phyloP scores from a whole-genome alignment of 2,113 vertebrate species.

The Mirounga angustirostris region DNA sequence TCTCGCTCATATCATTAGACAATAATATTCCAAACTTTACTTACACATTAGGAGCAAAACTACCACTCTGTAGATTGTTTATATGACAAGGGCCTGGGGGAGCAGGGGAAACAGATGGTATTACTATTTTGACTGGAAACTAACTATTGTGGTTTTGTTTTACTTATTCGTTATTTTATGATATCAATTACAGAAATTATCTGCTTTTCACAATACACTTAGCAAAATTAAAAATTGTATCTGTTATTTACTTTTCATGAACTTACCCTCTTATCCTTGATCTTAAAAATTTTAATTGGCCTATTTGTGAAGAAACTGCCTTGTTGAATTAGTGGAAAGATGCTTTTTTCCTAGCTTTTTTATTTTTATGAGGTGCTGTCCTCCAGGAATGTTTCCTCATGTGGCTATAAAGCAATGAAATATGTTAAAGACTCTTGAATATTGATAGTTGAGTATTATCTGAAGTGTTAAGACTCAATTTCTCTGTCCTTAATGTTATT shows the following conservation, averaged over 20 bases:
- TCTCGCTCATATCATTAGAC: background rate
- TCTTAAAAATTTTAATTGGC: slow-evolving; percentile 28
- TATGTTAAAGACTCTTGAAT: background rate
- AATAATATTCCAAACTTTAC: background rate
- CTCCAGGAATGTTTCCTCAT: background rate
- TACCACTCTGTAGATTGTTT: slow-evolving; percentile 4
- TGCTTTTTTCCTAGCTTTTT: slow-evolving; percentile 8
- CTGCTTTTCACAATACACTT: background rate
- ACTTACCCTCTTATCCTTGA: background rate
- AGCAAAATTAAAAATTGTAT: slow-evolving; percentile 21
- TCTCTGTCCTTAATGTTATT: background rate
- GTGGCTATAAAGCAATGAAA: background rate
- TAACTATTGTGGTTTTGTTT: slow-evolving; percentile 6
- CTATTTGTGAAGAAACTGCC: slow-evolving; percentile 5
- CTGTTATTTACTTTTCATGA: slow-evolving; percentile 26
- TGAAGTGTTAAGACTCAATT: background rate
- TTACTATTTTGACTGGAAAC: slow-evolving; percentile 38
- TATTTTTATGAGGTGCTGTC: background rate
- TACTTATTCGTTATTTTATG: slow-evolving; percentile 22
- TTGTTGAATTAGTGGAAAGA: background rate
- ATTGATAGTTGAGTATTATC: background rate
- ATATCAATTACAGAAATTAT: background rate
- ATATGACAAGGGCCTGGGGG: background rate
- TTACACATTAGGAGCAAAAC: background rate
- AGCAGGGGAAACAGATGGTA: background rate